These are phyloP conservation scores for Amphiduros pacificus DNA, from an alignment of 2,888 invertebrate species.

Conservation along the genomic window DNA sequence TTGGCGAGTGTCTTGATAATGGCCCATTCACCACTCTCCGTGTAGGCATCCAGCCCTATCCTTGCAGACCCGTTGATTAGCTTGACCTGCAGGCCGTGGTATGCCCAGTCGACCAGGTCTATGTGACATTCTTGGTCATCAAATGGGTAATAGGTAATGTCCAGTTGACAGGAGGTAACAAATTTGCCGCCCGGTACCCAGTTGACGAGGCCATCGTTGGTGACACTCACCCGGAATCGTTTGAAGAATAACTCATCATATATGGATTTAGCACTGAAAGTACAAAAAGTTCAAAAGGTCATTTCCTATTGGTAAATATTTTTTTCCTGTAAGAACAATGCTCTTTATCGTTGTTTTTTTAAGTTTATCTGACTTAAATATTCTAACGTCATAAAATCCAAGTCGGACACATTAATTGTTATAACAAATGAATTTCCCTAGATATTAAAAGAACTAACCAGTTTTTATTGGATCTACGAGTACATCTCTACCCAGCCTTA, in stretches of 20 bases:
- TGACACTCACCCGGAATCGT: conserved; percentile 33
- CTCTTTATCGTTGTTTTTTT: too few species aligned
- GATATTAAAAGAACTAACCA: too few species aligned
- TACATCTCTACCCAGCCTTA: too few species aligned
- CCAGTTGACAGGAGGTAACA: conserved; percentile 34
- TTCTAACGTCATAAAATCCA: too few species aligned
- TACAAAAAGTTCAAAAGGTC: too few species aligned
- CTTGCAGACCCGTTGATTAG: conserved; percentile 21
- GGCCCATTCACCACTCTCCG: conserved; percentile 38
- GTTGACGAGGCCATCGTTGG: conserved; percentile 29
- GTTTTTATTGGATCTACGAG: too few species aligned
- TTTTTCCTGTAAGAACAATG: too few species aligned
- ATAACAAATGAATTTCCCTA: too few species aligned
- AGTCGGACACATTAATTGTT: too few species aligned
- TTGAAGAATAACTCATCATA: conserved; percentile 32
- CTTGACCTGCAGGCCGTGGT: conserved; percentile 32
- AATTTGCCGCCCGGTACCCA: conserved; percentile 41
- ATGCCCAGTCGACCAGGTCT: conserved; percentile 38
- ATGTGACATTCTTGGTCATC: conserved; percentile 37
- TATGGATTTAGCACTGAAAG: conserved; percentile 33
- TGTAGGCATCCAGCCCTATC: conserved; percentile 32
- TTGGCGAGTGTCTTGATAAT: conserved; percentile 28
- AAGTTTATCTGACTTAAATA: too few species aligned
- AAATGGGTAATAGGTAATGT: conserved; percentile 38
- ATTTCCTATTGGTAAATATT: too few species aligned